Conservation (phyloP, 2,113 vertebrate species). For the Ancistrus triradiatus region DNA sequence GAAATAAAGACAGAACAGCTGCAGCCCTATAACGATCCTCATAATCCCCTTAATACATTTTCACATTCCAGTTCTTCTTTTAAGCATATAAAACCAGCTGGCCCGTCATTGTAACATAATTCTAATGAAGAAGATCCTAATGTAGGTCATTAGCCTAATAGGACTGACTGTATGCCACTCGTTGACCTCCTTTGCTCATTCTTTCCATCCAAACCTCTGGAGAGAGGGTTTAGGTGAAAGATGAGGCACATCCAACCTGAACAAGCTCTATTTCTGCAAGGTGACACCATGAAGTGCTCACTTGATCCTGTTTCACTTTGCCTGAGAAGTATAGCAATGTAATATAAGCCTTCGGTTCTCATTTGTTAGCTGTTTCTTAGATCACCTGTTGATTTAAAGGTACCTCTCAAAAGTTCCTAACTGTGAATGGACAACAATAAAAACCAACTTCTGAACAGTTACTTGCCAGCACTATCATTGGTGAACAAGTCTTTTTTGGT, state of each 20-base stretch:
- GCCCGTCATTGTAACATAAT: too few species aligned
- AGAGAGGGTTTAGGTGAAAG: conserved; percentile 35
- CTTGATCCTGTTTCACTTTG: conserved; percentile 37
- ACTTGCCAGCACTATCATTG: conserved; percentile 1
- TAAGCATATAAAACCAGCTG: conserved; percentile 13
- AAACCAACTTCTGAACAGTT: background rate
- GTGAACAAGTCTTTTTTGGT: conserved; percentile 7
- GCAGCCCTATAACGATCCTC: background rate
- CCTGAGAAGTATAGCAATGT: conserved; percentile 26
- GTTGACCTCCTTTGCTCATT: conserved; percentile 28
- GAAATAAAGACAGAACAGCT: background rate
- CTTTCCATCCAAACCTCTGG: conserved; percentile 33
- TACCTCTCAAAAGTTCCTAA: too few species aligned
- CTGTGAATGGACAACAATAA: too few species aligned
- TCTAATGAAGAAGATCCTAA: background rate
- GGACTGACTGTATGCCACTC: background rate
- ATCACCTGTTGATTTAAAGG: too few species aligned
- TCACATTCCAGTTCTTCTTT: background rate
- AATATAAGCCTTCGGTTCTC: conserved; percentile 31
- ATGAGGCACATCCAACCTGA: conserved; percentile 26
- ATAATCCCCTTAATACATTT: background rate
- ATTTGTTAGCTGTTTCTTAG: conserved; percentile 2
- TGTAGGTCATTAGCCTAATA: conserved; percentile 12
- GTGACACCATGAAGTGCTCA: conserved; percentile 33
- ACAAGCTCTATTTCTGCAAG: conserved; percentile 44